These are phyloP conservation scores for Dicaeum eximium DNA, from an alignment of 2,113 vertebrate species.

Conservation along the genomic window DNA sequence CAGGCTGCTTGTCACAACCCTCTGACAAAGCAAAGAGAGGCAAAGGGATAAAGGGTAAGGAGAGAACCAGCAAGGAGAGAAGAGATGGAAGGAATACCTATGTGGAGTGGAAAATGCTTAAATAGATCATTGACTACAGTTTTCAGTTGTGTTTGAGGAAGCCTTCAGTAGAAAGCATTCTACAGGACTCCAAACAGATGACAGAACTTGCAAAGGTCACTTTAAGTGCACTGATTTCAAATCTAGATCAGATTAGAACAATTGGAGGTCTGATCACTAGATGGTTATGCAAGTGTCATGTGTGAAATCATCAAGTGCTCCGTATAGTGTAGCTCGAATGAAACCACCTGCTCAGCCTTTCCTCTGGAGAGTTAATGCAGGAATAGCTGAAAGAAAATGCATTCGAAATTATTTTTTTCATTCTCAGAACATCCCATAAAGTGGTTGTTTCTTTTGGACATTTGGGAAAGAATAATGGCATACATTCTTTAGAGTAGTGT, in stretches of 20 bases:
- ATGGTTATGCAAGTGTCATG: background rate
- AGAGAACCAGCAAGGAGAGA: background rate
- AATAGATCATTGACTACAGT: fast-evolving
- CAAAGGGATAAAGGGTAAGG: background rate
- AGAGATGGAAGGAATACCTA: background rate
- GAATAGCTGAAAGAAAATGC: background rate
- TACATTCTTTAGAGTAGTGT: background rate
- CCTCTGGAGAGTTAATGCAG: background rate
- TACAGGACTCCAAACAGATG: background rate
- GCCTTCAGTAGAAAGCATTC: background rate
- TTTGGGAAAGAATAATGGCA: background rate
- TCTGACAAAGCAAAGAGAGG: background rate
- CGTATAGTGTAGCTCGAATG: fast-evolving
- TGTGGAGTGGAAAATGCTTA: background rate
- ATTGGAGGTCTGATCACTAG: background rate
- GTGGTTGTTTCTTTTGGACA: background rate
- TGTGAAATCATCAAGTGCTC: background rate
- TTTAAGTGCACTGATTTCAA: background rate
- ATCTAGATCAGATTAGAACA: background rate
- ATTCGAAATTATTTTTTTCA: background rate
- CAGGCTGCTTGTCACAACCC: background rate
- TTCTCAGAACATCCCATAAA: background rate
- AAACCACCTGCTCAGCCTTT: background rate
- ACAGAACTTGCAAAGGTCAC: background rate
- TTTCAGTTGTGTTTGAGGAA: background rate